Base-by-base conservation (phyloP, 1,140 invertebrate genomes). In the Zaprionus tsacasi region DNA sequence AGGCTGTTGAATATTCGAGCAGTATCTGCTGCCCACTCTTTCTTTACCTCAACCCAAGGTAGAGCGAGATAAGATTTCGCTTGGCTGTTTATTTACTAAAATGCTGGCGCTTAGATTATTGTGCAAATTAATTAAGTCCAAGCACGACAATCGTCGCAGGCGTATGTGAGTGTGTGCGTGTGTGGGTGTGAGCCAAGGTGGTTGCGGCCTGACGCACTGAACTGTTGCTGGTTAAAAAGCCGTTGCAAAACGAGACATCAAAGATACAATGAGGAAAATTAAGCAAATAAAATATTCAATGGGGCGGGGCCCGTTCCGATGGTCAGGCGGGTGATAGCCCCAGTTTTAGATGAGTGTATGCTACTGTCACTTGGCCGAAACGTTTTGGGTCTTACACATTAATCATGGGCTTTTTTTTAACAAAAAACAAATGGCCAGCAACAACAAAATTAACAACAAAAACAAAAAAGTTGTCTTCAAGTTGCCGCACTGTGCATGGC, bases 41-140 rank as follows among this genome's bases (percentile, higher is more conserved):
- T 6, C 35, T 33, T 6, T 5, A 17, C 3, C 13, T 8, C 8
- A 38, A 6, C 21, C 7, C 27, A 4, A 40, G 17, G 58, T 12
- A 27, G 36, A 27, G 36, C 25, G 15, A 65, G 78, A 80, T 80
- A 78, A 80, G 76, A 78, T 61, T 74, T 36, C 45, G 50, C 25
- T 15, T 33, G 8, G 21, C 30, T 57, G 59, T 73, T 77, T 80
- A 82, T 88, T 88, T 89, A 74, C 48, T 3, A 76, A 70, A 72
- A 35, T 25, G 35, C 11, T 75, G 68, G 76, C 78, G 69, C 73
- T 76, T 73, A 79, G 83, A 77, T 87, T 82, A 82, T 57, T 57
- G 77, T 88, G 80, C 73, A 88, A 85, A 82, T 83, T 88, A 88
- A 88, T 88, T 88, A 88, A 74, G 67, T 75, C 54, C 67, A 80